Evolutionary conservation across 2,888 invertebrate species (phyloP).

Genomic region (Phoenoteleia sp.): DNA sequence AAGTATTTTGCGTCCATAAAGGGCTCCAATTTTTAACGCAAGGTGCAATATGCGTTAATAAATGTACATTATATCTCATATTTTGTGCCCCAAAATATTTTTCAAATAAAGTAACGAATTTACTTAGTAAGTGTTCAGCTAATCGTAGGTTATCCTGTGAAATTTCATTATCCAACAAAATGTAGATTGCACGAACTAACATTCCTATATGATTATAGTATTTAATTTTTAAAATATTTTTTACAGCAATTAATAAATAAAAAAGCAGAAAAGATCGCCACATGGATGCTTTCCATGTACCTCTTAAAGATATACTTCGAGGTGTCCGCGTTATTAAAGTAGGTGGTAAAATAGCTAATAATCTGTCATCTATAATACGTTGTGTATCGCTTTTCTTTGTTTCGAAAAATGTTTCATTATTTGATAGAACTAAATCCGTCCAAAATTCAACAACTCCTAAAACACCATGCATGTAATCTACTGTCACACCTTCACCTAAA

Average conservation of each 20-base stretch:
- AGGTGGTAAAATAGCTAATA: background rate
- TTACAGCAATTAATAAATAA: conserved; percentile 12
- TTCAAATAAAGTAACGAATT: background rate
- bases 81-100: conserved; percentile 8
- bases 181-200: conserved; percentile 12
- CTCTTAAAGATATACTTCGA: conserved; percentile 14
- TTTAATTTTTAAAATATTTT: conserved; percentile 3
- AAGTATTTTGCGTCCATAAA: background rate
- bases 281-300: conserved; percentile 68
- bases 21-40: background rate
- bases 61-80: conserved; percentile 26
- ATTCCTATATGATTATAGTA: conserved; percentile 3
- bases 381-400: background rate
- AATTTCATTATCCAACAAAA: conserved; percentile 14
- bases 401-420: background rate
- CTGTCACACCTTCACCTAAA: conserved; percentile 35
- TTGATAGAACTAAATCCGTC: conserved; percentile 10
- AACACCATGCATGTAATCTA: conserved; percentile 58
- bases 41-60: background rate
- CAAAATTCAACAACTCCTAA: conserved; percentile 42
- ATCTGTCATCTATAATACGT: background rate
- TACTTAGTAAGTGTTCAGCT: background rate
- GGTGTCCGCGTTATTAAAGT: conserved; percentile 6
- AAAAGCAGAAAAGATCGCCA: conserved; percentile 60
- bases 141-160: background rate